Conservation (phyloP, 2,888 invertebrate genomes). For the Thymelicus sylvestris region DNA sequence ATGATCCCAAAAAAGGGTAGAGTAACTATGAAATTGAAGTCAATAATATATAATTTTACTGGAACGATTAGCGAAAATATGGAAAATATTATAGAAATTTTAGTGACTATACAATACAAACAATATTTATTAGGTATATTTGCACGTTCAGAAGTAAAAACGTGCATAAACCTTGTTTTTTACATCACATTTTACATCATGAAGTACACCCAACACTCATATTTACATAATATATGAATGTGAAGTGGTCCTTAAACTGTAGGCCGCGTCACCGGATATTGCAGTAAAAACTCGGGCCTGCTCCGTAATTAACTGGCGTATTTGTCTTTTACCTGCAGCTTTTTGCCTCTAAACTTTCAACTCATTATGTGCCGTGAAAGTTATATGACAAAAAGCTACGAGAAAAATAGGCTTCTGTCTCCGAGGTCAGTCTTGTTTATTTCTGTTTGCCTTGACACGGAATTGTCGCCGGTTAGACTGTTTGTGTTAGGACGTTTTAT, state of each 20-base stretch:
- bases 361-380: slow-evolving; percentile 23
- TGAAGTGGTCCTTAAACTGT: not conserved
- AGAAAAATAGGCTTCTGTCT: slow-evolving; percentile 11
- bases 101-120: too few species aligned
- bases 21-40: too few species aligned
- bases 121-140: too few species aligned
- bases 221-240: slow-evolving; percentile 7
- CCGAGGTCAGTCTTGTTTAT: slow-evolving; percentile 15
- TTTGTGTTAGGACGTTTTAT: not conserved
- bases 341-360: slow-evolving; percentile 19
- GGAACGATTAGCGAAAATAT: too few species aligned
- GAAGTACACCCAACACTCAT: not conserved
- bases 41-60: too few species aligned
- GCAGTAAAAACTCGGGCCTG: slow-evolving; percentile 16
- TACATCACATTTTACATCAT: not conserved
- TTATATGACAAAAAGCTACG: slow-evolving; percentile 17
- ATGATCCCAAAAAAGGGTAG: too few species aligned
- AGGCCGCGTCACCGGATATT: slow-evolving; percentile 20
- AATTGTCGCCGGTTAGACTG: not conserved
- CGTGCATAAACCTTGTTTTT: not conserved
- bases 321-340: slow-evolving; percentile 22
- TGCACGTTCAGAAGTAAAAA: not conserved
- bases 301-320: slow-evolving; percentile 17
- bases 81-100: too few species aligned
- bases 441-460: slow-evolving; percentile 19